Evolutionary conservation across 2,113 vertebrate genomes (phyloP), one percentile per base, ranked within the genome.

Genomic region (Tautogolabrus adspersus): DNA sequence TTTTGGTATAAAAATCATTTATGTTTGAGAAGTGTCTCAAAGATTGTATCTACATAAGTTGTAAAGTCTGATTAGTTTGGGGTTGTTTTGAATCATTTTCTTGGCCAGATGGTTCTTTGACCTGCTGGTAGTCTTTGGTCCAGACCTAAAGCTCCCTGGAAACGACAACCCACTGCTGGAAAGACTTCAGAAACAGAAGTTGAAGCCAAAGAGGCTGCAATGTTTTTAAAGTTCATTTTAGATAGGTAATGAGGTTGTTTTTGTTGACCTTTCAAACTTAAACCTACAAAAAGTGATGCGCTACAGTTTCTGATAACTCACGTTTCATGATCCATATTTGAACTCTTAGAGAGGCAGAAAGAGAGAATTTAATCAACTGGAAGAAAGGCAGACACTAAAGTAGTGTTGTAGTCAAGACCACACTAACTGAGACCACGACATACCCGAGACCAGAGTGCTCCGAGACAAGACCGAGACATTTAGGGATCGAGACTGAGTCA

Each of bases 1-100:
- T 66, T 86, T 78, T 84, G 47, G 79, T 74, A 64, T 76, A 64
- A 79, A 75, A 70, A 22, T 26, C 6, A 30, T 52, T 72, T 46
- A 15, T 46, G 47, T 49, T 49, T 19, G 46, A 16, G 15, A 47
- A 18, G 16, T 49, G 44, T 46, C 44, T 46, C 44, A 12, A 16
- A 46, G 81, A 77, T 74, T 83, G 82, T 90, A 85, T 91, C 90
- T 84, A 61, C 70, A 75, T 73, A 82, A 74, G 84, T 88, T 67
- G 54, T 69, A 74, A 59, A 56, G 19, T 51, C 75, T 34, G 38
- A 49, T 49, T 7, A 19, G 47, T 19, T 72, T 63, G 6, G 21
- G 46, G 52, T 54, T 59, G 23, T 75, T 79, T 51, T 44, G 58
- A 13, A 56, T 42, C n/a, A 57, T 62, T 71, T 69, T 54, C 54